Evolutionary conservation across 2,113 vertebrate species (phyloP).

Genomic region (Misgurnus mizolepis): DNA sequence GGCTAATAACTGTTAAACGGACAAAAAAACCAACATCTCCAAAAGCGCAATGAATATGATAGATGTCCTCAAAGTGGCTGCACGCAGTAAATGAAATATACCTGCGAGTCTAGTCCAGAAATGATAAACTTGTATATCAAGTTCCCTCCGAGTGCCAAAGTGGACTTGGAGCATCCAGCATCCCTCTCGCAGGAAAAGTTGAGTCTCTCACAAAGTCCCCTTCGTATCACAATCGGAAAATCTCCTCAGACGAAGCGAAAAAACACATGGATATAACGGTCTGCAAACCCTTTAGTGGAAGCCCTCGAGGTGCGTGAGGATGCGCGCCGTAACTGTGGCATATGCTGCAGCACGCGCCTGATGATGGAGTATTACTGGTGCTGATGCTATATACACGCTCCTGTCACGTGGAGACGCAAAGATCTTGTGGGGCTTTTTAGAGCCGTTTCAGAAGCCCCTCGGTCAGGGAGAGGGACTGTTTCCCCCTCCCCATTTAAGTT

Average conservation of each 20-base stretch:
- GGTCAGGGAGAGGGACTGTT: neutral
- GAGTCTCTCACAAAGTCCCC: slow-evolving; percentile 18
- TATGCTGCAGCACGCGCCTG: slow-evolving; percentile 62
- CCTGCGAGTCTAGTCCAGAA: slow-evolving; percentile 55
- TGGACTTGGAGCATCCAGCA: slow-evolving; percentile 70
- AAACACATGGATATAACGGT: slow-evolving; percentile 37
- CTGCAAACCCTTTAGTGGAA: slow-evolving; percentile 35
- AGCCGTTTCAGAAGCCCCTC: slow-evolving; percentile 51
- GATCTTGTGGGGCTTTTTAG: slow-evolving; percentile 59
- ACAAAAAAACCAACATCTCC: neutral
- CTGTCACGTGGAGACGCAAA: slow-evolving; percentile 74
- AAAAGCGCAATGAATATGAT: neutral
- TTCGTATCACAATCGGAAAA: slow-evolving; percentile 5
- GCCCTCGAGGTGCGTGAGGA: slow-evolving; percentile 48
- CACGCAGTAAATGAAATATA: slow-evolving; percentile 46
- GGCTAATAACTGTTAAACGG: neutral
- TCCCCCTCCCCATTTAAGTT: slow-evolving; percentile 63
- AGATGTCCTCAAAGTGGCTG: neutral
- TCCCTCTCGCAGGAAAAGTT: slow-evolving; percentile 69
- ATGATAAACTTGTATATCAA: slow-evolving; percentile 62
- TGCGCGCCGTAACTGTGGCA: slow-evolving; percentile 58
- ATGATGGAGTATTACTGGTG: slow-evolving; percentile 71
- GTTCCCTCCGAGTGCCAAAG: slow-evolving; percentile 76
- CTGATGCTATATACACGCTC: slow-evolving; percentile 80
- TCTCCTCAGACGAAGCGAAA: slow-evolving; percentile 28